Base-by-base conservation (phyloP, 1,140 invertebrate genomes). In the Rhagoletis pomonella region DNA sequence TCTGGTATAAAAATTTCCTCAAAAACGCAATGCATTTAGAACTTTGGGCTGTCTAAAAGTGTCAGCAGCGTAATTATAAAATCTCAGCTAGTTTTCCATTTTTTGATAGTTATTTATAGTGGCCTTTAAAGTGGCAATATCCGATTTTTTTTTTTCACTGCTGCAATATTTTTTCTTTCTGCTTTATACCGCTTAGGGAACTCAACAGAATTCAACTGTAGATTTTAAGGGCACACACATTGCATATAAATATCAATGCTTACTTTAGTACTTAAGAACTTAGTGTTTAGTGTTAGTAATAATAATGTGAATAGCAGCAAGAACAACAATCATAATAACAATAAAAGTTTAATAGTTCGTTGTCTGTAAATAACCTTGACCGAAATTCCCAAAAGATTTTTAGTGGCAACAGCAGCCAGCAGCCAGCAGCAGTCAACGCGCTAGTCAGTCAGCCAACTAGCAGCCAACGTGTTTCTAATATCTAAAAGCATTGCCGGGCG, bases 301-400 rank as follows among this genome's bases (percentile, higher is more conserved):
- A 62, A 62, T 62, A 14, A 62, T 62, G 50, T 55, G 50, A 55
- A 55, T 62, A 17, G 60, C n/a, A 17, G 60, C n/a, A n/a, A 62
- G 58, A 59, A 12, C 58, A 6, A 59, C 7, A 59, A 29, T n/a
- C n/a, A n/a, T 29, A 29, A 29, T 4, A 14, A 62, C 12, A 62
- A 62, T 17, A 62, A 62, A 5, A 62, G 12, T 62, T n/a, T n/a
- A 62, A 62, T 62, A 62, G 60, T 62, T 62, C 60, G 60, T 62
- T 62, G 60, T n/a, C 60, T 14, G 60, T 62, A 62, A 62, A 62
- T 62, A 62, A 62, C 60, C 60, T 62, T 62, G 60, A 62, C 60
- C 60, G 12, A 62, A 62, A 14, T 62, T 62, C 60, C 60, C 60
- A 62, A 62, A n/a, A 3, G 60, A 62, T n/a, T 17, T 29, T 29